phyloP scores from a whole-genome alignment of 2,797 vertebrate species.

The Prunella strophiata region DNA sequence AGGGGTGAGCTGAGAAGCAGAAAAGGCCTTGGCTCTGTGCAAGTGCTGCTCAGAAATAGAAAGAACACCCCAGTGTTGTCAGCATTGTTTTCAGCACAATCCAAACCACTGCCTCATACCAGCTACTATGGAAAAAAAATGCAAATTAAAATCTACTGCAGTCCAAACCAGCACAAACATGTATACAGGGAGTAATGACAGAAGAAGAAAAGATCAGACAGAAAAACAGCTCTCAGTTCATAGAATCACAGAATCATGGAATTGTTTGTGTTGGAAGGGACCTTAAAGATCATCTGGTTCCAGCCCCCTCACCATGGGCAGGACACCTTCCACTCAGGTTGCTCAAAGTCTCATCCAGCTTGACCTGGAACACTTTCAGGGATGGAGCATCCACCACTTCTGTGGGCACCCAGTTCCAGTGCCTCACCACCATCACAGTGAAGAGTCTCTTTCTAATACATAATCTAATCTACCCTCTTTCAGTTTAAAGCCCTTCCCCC shows the following conservation, averaged over 20 bases:
- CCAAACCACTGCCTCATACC: not conserved
- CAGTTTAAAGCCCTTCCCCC: not conserved
- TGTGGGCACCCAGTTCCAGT: not conserved
- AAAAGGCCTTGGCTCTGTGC: not conserved
- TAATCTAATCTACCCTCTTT: not conserved
- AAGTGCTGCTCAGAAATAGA: not conserved
- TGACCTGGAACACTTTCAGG: not conserved
- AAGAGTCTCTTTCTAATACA: not conserved
- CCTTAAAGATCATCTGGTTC: not conserved
- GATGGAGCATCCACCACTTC: accelerated
- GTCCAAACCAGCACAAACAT: not conserved
- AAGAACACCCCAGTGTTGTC: not conserved
- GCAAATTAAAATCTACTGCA: not conserved
- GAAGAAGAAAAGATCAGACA: not conserved
- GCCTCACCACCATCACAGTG: not conserved
- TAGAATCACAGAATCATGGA: not conserved
- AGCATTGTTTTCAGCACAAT: not conserved
- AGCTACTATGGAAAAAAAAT: not conserved
- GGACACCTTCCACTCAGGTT: not conserved
- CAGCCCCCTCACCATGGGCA: accelerated
- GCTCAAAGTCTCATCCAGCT: not conserved
- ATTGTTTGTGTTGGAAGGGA: not conserved
- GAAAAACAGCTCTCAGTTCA: not conserved
- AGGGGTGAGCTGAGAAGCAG: not conserved
- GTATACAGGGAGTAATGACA: not conserved